Percentiles rank a stretch among this genome's conserved stretches.
Evolutionary conservation across 92 coral and sea anemone genomes (phyloP).

Genomic region (Palythoa caribaeorum): DNA sequence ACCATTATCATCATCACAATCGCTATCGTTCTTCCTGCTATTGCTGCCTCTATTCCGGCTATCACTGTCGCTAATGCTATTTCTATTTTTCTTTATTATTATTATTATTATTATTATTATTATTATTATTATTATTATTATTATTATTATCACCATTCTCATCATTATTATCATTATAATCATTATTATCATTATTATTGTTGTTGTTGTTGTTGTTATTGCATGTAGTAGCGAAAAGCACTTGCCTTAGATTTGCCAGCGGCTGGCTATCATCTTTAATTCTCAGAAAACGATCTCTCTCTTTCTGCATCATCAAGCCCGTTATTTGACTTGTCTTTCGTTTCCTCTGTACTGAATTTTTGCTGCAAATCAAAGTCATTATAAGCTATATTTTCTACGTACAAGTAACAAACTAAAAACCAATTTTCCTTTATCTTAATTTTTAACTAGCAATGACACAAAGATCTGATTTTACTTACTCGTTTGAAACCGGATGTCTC

Average conservation of each 20-base stretch:
- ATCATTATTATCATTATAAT: too few relatives aligned
- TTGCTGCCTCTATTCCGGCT: too few relatives aligned
- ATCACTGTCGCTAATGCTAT: too few relatives aligned
- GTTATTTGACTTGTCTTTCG: constrained; percentile 12
- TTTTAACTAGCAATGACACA: neutral
- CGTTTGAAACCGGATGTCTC: constrained; percentile 41
- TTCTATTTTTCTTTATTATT: too few relatives aligned
- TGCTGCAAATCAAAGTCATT: neutral
- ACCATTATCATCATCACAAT: too few relatives aligned
- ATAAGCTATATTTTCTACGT: neutral
- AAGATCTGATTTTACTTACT: neutral
- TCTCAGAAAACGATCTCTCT: constrained; percentile 33
- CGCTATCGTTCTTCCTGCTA: too few relatives aligned
- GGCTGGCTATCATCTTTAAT: constrained; percentile 38
- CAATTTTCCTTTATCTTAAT: neutral
- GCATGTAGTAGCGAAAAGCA: neutral
- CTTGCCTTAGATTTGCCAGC: constrained; percentile 35
- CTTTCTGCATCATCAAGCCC: constrained; percentile 30
- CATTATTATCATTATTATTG: too few relatives aligned
- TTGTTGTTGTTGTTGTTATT: too few relatives aligned
- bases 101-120: too few relatives aligned
- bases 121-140: too few relatives aligned
- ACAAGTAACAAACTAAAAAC: neutral
- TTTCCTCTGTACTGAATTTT: neutral
- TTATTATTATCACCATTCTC: too few relatives aligned